A percentile compares a stretch with the other conserved stretches of the same genome.
Conservation (phyloP, 1,140 invertebrate genomes). For the Anadara kagoshimensis region DNA sequence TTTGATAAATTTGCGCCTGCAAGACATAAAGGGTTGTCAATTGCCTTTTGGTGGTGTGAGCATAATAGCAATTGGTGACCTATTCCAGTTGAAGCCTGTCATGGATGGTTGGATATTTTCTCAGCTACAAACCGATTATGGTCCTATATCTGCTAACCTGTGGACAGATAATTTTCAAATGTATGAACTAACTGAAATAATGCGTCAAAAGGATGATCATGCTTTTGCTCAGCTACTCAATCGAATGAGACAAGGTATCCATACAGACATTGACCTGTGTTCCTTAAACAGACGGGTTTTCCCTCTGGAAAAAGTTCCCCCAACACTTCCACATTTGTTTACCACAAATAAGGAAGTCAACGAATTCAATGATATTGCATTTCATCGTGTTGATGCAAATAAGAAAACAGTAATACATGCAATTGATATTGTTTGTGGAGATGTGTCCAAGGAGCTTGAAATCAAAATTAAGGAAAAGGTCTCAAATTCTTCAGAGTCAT, state of each 20-base stretch:
- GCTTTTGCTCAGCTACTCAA: constrained; percentile 3
- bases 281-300: no score
- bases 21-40: no score
- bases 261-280: not conserved
- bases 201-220: not conserved
- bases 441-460: not conserved
- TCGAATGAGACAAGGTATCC: not conserved
- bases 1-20: no score
- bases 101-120: not conserved
- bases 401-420: not conserved
- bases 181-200: not conserved
- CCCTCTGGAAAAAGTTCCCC: no score
- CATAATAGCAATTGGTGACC: constrained; percentile 26
- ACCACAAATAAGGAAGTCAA: constrained; percentile 17
- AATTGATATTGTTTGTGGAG: constrained; percentile 18
- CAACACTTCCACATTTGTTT: constrained; percentile 5
- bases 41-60: not conserved
- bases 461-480: constrained; percentile 1
- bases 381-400: not conserved
- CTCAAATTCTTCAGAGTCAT: constrained; percentile 16
- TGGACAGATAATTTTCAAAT: constrained; percentile 8
- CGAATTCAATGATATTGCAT: constrained; percentile 1
- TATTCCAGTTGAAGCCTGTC: constrained; percentile 21
- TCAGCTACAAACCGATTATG: not conserved
- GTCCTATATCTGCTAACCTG: not conserved